Evolutionary conservation across 2,797 vertebrate species (phyloP), one percentile per base, ranked within the genome.

Genomic region (Otolemur crassicaudatus): DNA sequence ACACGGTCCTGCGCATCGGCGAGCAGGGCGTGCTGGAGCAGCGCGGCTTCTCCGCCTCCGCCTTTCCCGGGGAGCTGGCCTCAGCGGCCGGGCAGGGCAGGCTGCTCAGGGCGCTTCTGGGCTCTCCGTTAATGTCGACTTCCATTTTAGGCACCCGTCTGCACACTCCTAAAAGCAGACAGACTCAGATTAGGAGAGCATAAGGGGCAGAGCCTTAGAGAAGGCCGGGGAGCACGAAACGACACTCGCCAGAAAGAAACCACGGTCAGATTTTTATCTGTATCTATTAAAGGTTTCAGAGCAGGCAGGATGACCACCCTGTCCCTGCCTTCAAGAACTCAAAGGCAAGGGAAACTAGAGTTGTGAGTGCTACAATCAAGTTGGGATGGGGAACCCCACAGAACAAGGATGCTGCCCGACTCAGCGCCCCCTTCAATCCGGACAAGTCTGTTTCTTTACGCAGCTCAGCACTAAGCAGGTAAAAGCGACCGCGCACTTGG

Each of bases 11-110:
- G 96, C 99, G 99, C 98, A 99, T 99, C 0, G 99, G 99, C 0
- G 99, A 99, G 97, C 99, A 99, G 0, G 99, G 99, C 0, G 99
- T 99, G 98, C 99, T 99, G 97, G 99, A 99, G 93, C 99, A 99
- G 91, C 99, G 99, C 2, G 99, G 99, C 85, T 99, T 99, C 97
- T 99, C 99, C 0, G 98, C 94, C 94, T 99, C 99, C 0, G 98
- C 97, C 95, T 99, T 99, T 63, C 97, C 97, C 0, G 98, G 98
- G 87, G 99, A 97, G 98, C 98, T 99, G 95, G 98, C 98, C 97
- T 99, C 99, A 1, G 97, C 96, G 90, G 96, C 96, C 7, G 99
- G 98, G 79, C 99, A 97, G 27, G 99, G 98, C 29, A 99, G 98
- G 49, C 99, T 98, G 61, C 99, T 99, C 89, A 99, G 97, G 34